phyloP scores from a whole-genome alignment of 2,113 vertebrate species.

The Sula dactylatra region DNA sequence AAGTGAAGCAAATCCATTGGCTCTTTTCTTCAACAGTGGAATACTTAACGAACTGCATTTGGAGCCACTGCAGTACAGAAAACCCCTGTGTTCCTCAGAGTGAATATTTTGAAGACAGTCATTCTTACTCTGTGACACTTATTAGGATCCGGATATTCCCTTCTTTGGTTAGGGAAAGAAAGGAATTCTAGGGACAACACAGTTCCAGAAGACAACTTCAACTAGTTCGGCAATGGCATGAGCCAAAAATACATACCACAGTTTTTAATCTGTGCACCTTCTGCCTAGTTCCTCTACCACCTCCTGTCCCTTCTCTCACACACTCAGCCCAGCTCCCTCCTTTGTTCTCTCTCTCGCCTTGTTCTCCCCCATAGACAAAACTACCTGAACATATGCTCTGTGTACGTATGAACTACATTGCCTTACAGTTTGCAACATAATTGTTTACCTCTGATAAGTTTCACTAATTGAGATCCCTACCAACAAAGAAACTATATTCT shows the following conservation, averaged over 20 bases:
- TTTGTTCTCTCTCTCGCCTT: background rate
- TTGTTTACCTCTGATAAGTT: background rate
- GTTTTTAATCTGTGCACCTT: background rate
- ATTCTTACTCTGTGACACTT: background rate
- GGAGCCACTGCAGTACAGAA: background rate
- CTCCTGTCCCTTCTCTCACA: background rate
- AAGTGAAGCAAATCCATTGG: background rate
- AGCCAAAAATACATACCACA: background rate
- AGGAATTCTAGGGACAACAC: background rate
- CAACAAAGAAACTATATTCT: background rate
- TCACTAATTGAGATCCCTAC: background rate
- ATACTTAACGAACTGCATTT: background rate
- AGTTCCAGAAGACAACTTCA: background rate
- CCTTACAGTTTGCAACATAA: background rate
- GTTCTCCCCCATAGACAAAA: background rate
- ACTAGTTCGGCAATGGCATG: background rate
- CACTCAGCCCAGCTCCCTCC: background rate
- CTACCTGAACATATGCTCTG: background rate
- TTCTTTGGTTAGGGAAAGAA: background rate
- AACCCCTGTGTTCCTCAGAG: background rate
- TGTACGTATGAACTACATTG: background rate
- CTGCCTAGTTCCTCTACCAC: background rate
- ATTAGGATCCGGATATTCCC: background rate
- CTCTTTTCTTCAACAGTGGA: background rate
- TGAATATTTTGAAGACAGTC: background rate